These are phyloP conservation scores for Cinclus cinclus DNA, from an alignment of 2,113 vertebrate species.

Conservation along the genomic window DNA sequence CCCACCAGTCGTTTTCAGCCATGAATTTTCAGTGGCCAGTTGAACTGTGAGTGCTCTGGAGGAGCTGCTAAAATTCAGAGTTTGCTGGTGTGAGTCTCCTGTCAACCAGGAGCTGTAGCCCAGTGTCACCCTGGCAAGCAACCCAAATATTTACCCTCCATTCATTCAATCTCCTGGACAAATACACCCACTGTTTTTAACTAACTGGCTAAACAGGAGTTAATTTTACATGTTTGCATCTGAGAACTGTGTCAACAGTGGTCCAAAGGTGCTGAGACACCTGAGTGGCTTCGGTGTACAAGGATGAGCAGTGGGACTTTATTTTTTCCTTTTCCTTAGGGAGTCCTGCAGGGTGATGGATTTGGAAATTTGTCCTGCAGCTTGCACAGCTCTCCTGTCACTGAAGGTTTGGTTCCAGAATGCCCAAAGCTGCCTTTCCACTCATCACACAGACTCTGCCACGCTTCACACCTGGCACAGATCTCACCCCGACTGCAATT, in stretches of 20 bases:
- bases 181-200: background rate
- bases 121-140: background rate
- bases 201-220: background rate
- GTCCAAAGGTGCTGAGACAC: background rate
- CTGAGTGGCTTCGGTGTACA: background rate
- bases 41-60: too few species aligned
- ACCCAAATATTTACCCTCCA: slow-evolving; percentile 9
- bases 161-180: background rate
- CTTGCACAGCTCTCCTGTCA: background rate
- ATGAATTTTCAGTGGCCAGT: background rate
- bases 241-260: background rate
- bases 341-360: background rate
- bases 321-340: background rate
- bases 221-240: background rate
- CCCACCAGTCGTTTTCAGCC: background rate
- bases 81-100: background rate
- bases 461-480: fast-evolving
- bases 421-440: background rate
- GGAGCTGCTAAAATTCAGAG: background rate
- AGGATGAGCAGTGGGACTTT: fast-evolving
- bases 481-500: fast-evolving
- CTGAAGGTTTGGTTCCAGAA: background rate
- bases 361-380: background rate
- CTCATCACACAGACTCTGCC: background rate
- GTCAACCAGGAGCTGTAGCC: background rate